Base-by-base conservation (phyloP, 2,888 invertebrate genomes). In the Alviniconcha strummeri region DNA sequence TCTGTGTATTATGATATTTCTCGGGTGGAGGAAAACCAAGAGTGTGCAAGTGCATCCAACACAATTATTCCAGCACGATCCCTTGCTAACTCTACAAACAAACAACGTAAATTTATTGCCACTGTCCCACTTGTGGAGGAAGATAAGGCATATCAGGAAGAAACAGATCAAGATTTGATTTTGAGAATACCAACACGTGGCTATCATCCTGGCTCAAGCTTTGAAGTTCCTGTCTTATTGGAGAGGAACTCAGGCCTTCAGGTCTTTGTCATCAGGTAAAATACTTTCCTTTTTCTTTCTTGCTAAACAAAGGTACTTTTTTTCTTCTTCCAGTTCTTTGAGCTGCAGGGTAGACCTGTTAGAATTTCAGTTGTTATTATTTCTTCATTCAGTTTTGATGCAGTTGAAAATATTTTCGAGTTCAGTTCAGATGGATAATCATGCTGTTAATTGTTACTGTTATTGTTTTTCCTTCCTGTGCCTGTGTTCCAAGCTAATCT, bases 221-320 rank as follows among this genome's bases (percentile, higher is more conserved):
- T 98, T 89, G 97, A 98, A 94, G 96, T 98, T 55, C 98, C 98
- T 0, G 97, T 98, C 60, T 97, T 97, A 91, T 95, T 98, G 84
- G 93, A 93, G 83, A 93, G 93, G 11, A 92, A 92, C 82, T 93
- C 94, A 4, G 91, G 92, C 84, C 90, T 93, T 87, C 96, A 97
- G 84, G 96, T 96, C 75, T 96, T 98, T 92, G 96, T 97, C 86
- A 96, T 98, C 90, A 96, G 96, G 98, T 97, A 94, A 77, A 54
- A 3, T n/a, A 36, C 36, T 36, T 36, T 36, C 3, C 36, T 36
- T 36, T 36, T 36, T 36, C 36, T 36, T 36, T 36, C 36, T 36
- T 36, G 36, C 36, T 36, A 36, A 36, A 3, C 36, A 36, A 36
- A 36, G 36, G 36, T 36, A 36, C 36, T 36, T 36, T 36, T 36